Evolutionary conservation across 2,113 vertebrate species (phyloP), one percentile per base, ranked within the genome.

Genomic region (Thamnaconus septentrionalis): DNA sequence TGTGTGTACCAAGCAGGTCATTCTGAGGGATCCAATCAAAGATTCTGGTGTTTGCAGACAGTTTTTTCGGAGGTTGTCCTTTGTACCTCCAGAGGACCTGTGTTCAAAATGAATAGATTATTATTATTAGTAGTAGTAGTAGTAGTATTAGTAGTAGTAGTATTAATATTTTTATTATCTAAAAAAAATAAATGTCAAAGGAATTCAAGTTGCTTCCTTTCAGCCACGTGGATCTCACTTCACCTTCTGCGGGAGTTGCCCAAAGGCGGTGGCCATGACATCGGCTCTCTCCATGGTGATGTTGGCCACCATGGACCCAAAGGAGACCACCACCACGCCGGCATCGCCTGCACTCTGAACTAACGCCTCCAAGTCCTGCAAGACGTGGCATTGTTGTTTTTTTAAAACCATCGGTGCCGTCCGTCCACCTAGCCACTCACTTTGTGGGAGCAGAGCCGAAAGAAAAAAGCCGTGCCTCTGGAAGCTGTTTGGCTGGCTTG

Each of bases 1-100:
- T 53, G 18, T 52, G 10, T 92, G 40, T 76, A 96, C 94, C 93
- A 3, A 95, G 88, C 57, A 96, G 86, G 72, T 96, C 93, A 54
- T 96, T 95, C 69, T 95, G 94, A 47, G 94, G 94, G 56, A 97
- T 83, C 94, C 93, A 95, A 43, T 93, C 82, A 66, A 82, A 92
- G 53, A 92, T 7, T 56, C 67, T 87, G 0, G 92, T 96, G 69
- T 96, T 96, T 4, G 90, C 42, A 5, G 90, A 90, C 57, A 95
- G 76, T 1, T 88, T 75, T 3, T 83, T 90, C 59, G 94, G 94
- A 42, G 80, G 90, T 69, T 88, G 86, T 0, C 93, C 94, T 55
- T 75, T 80, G 74, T 94, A 95, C 51, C 91, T 62, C 94, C 94
- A 96, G 18, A 96, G 73, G 31, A 97, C 93, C 95, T 96, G 48